phyloP scores from a whole-genome alignment of 2,113 vertebrate genomes.

The Genyomyrus donnyi region DNA sequence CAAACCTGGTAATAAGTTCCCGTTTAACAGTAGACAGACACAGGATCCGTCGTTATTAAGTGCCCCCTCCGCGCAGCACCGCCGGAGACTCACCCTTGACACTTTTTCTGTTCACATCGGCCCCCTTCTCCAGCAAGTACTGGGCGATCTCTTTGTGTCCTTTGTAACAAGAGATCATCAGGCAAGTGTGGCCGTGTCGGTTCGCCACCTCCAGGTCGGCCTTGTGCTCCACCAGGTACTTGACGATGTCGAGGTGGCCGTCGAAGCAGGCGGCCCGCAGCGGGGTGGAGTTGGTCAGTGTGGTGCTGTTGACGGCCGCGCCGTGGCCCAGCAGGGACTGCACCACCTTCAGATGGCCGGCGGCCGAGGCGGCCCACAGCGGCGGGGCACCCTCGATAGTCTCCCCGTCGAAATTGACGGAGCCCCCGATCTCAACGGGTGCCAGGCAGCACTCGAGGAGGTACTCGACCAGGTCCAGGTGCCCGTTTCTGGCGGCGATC shows the following conservation, averaged over 20 bases:
- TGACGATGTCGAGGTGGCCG: slow-evolving; percentile 92
- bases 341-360: slow-evolving; percentile 90
- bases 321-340: slow-evolving; percentile 88
- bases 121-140: slow-evolving; percentile 91
- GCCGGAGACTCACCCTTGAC: slow-evolving; percentile 77
- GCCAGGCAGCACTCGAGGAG: slow-evolving; percentile 88
- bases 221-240: slow-evolving; percentile 91
- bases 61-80: not conserved
- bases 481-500: slow-evolving; percentile 92
- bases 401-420: slow-evolving; percentile 94
- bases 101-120: slow-evolving; percentile 95
- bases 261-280: slow-evolving; percentile 94
- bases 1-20: not conserved
- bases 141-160: slow-evolving; percentile 95
- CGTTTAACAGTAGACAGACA: not conserved
- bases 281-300: slow-evolving; percentile 89
- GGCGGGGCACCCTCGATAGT: slow-evolving; percentile 94
- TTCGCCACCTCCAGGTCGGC: slow-evolving; percentile 96
- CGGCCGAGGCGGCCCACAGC: slow-evolving; percentile 90
- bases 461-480: slow-evolving; percentile 93
- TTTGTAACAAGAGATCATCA: slow-evolving; percentile 99
- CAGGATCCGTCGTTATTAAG: not conserved
- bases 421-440: slow-evolving; percentile 83
- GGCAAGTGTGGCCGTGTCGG: slow-evolving; percentile 90
- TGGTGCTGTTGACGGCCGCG: slow-evolving; percentile 94